Conservation (phyloP, 1,140 invertebrate genomes). For the Adelges cooleyi region DNA sequence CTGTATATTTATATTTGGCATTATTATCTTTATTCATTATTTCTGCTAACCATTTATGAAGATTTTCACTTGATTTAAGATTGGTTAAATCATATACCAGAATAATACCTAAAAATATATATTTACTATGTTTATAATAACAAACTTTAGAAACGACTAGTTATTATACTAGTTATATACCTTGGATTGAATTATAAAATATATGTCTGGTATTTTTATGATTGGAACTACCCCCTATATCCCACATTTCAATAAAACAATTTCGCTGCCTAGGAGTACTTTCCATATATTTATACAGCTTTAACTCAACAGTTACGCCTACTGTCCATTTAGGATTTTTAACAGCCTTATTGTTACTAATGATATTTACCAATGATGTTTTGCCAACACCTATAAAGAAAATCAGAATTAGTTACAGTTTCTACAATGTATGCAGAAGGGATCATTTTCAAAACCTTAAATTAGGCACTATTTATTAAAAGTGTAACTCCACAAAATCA, state of each 20-base stretch:
- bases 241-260: slow-evolving; percentile 92
- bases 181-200: slow-evolving; percentile 87
- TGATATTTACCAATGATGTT: slow-evolving; percentile 82
- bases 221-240: slow-evolving; percentile 84
- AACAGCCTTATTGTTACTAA: slow-evolving; percentile 75
- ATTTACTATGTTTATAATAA: background rate
- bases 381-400: slow-evolving; percentile 72
- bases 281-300: slow-evolving; percentile 90
- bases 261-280: slow-evolving; percentile 80
- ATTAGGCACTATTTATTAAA: too few species aligned
- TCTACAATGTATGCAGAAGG: too few species aligned
- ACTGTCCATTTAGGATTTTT: slow-evolving; percentile 83
- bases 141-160: background rate
- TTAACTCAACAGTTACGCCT: slow-evolving; percentile 89
- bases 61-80: slow-evolving; percentile 85
- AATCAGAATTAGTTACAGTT: too few species aligned
- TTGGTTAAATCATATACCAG: slow-evolving; percentile 94
- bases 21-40: slow-evolving; percentile 66
- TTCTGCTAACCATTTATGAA: slow-evolving; percentile 86
- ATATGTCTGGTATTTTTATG: slow-evolving; percentile 83
- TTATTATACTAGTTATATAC: slow-evolving; percentile 42
- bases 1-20: slow-evolving; percentile 37
- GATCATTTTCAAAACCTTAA: too few species aligned
- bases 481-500: too few species aligned
- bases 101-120: slow-evolving; percentile 59